A percentile compares a stretch with the other conserved stretches of the same genome.
Conservation (phyloP, 2,113 vertebrate genomes). For the Clinocottus analis region DNA sequence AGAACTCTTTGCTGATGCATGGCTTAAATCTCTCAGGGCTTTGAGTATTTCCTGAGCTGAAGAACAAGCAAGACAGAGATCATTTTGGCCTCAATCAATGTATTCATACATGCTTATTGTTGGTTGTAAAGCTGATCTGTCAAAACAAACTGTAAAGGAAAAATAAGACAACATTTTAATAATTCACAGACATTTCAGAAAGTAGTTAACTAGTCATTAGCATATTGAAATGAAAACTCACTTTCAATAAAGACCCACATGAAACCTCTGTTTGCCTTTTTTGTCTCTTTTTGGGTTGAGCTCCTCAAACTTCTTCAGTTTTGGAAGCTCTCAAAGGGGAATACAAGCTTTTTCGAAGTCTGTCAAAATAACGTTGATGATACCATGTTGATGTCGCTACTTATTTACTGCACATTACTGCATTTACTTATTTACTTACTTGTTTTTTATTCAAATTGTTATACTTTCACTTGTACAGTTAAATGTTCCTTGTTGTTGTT, state of each 20-base stretch:
- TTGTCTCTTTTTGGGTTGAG: background rate
- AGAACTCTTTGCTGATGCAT: background rate
- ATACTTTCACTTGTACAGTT: too few species aligned
- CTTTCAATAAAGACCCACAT: background rate
- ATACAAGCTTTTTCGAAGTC: background rate
- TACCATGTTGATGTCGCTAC: too few species aligned
- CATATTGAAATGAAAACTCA: background rate
- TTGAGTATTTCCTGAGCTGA: conserved; percentile 29
- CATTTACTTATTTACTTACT: too few species aligned
- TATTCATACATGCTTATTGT: background rate
- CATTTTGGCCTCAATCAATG: background rate
- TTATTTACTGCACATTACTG: too few species aligned
- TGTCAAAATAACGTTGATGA: too few species aligned
- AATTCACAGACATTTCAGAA: background rate
- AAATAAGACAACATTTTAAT: background rate
- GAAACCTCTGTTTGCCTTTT: background rate
- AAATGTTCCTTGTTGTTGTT: too few species aligned
- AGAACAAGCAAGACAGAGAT: conserved; percentile 18
- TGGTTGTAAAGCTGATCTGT: background rate
- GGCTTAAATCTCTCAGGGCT: conserved; percentile 26
- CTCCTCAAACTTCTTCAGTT: background rate
- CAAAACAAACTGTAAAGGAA: background rate
- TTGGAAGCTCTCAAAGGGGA: too few species aligned
- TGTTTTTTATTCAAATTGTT: too few species aligned
- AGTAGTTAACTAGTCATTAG: background rate